Evolutionary conservation across 2,888 invertebrate species (phyloP), one percentile per base, ranked within the genome.

Genomic region (Cosmorhoe ocellata): DNA sequence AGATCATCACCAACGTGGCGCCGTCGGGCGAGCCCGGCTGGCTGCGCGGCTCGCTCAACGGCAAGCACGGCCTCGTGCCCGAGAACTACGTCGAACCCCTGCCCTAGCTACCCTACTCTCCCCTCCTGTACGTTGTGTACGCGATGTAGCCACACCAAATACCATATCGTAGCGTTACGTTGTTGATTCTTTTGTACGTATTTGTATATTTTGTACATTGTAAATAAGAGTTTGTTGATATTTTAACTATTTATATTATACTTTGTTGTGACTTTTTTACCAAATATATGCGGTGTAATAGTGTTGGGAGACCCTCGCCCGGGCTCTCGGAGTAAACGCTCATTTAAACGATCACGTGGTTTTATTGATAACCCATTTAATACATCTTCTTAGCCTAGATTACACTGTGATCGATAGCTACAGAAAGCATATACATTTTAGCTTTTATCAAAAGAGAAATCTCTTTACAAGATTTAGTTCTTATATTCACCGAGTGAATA

Each of bases 1-100:
- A 98, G 92, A 97, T 99, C 72, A 97, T 99, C 71, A 97, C 96
- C 58, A 97, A 98, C 92, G 98, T 99, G 98, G 89, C 91, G 91
- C 93, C 94, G 63, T 98, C 98, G 14, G 94, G 96, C 74, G 99
- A 99, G 89, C 98, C 98, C 12, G 99, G 99, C 66, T 99, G 99
- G 99, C 91, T 99, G 73, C 97, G 98, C 82, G 99, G 99, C 60
- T 95, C 96, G 44, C 91, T 99, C 64, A 95, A 97, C 84, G 98
- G 98, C 53, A 95, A 95, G 88, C 95, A 94, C 39, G 98, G 99
- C 40, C 93, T 99, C 61, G 96, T 99, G 84, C 98, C 98, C 56
- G 97, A 97, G 86, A 99, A 99, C 91, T 99, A 99, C 87, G 98
- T 98, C 50, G 98, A 98, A 91, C 92, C 95, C 69, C 91, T 96